These are phyloP conservation scores for Dicrostonyx torquatus DNA, from an alignment of 2,797 vertebrate genomes.

Conservation along the genomic window DNA sequence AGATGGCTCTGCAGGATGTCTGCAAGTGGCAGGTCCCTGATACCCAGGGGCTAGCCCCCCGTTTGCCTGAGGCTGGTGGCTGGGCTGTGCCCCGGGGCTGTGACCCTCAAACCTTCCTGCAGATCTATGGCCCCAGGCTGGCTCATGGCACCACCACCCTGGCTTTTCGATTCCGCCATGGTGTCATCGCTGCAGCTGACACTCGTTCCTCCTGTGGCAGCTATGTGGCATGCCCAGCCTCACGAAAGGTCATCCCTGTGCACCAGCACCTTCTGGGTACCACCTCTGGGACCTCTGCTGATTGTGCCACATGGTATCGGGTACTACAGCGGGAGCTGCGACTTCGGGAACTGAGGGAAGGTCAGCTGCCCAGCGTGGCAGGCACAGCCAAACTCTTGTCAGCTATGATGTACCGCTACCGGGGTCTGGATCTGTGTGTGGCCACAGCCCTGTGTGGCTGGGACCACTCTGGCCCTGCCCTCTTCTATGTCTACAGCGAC, in stretches of 20 bases:
- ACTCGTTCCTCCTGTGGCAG: slow-evolving; percentile 90
- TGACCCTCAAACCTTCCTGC: slow-evolving; percentile 66
- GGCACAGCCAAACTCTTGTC: slow-evolving; percentile 90
- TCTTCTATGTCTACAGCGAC: slow-evolving; percentile 93
- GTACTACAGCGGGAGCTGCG: slow-evolving; percentile 89
- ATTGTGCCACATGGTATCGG: slow-evolving; percentile 90
- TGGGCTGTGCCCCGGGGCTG: slow-evolving; percentile 74
- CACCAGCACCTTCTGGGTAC: slow-evolving; percentile 91
- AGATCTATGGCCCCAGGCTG: slow-evolving; percentile 59
- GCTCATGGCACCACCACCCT: slow-evolving; percentile 92
- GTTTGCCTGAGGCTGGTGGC: slow-evolving; percentile 13
- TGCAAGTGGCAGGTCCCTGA: slow-evolving; percentile 61
- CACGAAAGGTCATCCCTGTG: slow-evolving; percentile 89
- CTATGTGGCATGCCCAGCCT: slow-evolving; percentile 88
- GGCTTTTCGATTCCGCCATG: slow-evolving; percentile 90
- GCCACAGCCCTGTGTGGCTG: slow-evolving; percentile 92
- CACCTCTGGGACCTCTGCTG: slow-evolving; percentile 91
- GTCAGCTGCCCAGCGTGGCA: slow-evolving; percentile 86
- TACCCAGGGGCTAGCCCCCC: background rate
- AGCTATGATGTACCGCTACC: slow-evolving; percentile 89
- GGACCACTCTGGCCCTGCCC: slow-evolving; percentile 89
- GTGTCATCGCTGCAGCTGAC: slow-evolving; percentile 92
- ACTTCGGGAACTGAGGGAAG: slow-evolving; percentile 89
- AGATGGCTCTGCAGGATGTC: slow-evolving; percentile 84
- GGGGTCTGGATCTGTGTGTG: slow-evolving; percentile 91